These are phyloP conservation scores for Electrophaes corylata DNA, from an alignment of 2,888 invertebrate genomes.

Conservation along the genomic window DNA sequence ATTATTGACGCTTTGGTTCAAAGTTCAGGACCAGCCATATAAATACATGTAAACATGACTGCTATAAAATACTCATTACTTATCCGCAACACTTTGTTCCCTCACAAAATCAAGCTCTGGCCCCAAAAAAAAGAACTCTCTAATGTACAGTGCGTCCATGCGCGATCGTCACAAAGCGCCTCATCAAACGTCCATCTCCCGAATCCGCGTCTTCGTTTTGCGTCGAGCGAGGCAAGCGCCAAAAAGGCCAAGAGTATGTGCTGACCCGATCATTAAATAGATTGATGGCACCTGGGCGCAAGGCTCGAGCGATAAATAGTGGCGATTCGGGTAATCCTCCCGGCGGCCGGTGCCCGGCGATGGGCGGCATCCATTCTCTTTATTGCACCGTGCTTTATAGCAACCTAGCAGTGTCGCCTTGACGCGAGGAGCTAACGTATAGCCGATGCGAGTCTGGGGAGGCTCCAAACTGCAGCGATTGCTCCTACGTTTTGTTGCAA, in stretches of 20 bases:
- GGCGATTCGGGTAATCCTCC: slow-evolving; percentile 83
- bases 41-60: neutral
- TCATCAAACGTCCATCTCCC: slow-evolving; percentile 83
- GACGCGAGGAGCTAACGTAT: slow-evolving; percentile 76
- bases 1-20: neutral
- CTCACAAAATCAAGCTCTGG: neutral
- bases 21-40: neutral
- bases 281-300: slow-evolving; percentile 84
- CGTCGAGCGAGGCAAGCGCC: slow-evolving; percentile 54
- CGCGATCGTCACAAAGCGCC: slow-evolving; percentile 79
- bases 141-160: slow-evolving; percentile 65
- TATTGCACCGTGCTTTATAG: slow-evolving; percentile 83
- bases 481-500: slow-evolving; percentile 26
- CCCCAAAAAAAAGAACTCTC: slow-evolving; percentile 10
- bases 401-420: slow-evolving; percentile 71
- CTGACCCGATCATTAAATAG: slow-evolving; percentile 85
- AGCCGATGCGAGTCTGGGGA: slow-evolving; percentile 53
- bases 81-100: slow-evolving; percentile 4
- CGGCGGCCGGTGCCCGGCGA: slow-evolving; percentile 75
- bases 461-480: slow-evolving; percentile 24
- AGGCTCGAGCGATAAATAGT: slow-evolving; percentile 83
- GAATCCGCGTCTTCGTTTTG: slow-evolving; percentile 71
- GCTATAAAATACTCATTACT: neutral
- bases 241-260: slow-evolving; percentile 81
- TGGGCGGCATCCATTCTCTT: slow-evolving; percentile 84